Evolutionary conservation across 2,797 vertebrate species (phyloP).

Genomic region (Balearica regulorum): DNA sequence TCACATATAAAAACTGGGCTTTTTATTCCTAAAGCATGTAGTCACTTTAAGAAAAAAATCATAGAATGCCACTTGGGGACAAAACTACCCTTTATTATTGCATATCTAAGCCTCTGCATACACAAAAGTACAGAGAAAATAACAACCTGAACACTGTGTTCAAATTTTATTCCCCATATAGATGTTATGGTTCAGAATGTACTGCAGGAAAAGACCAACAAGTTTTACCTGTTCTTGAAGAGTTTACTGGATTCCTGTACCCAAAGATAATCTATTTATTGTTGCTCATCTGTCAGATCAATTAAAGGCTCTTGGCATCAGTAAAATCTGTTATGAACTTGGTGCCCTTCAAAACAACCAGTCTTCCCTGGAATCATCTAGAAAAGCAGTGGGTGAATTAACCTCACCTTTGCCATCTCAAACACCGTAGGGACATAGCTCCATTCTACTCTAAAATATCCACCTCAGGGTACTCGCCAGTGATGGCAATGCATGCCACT

Average conservation of each 20-base stretch:
- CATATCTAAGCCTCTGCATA: not conserved
- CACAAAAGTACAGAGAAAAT: not conserved
- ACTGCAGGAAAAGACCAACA: not conserved
- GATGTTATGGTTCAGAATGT: not conserved
- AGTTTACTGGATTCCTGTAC: not conserved
- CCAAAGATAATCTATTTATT: not conserved
- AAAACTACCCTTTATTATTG: not conserved
- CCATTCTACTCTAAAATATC: not conserved
- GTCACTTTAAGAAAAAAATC: not conserved
- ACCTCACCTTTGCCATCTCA: not conserved
- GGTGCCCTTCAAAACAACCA: not conserved
- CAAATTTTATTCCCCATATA: not conserved
- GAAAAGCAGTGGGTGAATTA: not conserved
- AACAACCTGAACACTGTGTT: not conserved
- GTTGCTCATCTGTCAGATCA: not conserved
- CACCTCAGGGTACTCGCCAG: not conserved
- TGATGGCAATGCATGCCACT: not conserved
- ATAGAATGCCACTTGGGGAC: not conserved
- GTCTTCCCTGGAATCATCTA: not conserved
- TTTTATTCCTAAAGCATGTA: not conserved
- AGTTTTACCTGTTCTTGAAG: constrained; percentile 35
- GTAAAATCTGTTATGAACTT: not conserved
- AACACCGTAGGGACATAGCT: not conserved
- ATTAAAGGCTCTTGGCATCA: not conserved
- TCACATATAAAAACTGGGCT: not conserved